phyloP scores from a whole-genome alignment of 2,797 vertebrate species.

The Sebastes minor region DNA sequence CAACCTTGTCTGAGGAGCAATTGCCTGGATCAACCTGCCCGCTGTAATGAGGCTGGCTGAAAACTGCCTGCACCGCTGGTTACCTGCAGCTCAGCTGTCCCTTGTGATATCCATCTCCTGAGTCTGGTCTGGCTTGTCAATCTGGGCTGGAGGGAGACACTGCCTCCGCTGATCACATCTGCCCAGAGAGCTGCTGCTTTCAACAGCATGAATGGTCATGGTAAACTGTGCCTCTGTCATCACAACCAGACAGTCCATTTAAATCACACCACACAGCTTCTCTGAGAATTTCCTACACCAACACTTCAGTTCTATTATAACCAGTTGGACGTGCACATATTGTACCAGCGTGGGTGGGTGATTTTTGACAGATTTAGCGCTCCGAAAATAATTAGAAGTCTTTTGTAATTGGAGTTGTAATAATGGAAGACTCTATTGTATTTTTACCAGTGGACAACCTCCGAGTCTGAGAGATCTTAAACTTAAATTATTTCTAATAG shows the following conservation, averaged over 20 bases:
- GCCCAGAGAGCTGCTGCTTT: slow-evolving; percentile 72
- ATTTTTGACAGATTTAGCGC: slow-evolving; percentile 29
- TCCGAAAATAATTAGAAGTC: not conserved
- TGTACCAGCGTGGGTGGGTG: not conserved
- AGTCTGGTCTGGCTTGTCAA: slow-evolving; percentile 76
- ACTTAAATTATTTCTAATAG: no score
- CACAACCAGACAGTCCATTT: slow-evolving; percentile 65
- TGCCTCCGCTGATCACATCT: slow-evolving; percentile 76
- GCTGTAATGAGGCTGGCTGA: slow-evolving; percentile 71
- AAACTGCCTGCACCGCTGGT: slow-evolving; percentile 74
- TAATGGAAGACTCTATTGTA: not conserved
- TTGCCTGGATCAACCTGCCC: slow-evolving; percentile 72
- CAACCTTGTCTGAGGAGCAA: slow-evolving; percentile 62
- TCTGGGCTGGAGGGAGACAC: slow-evolving; percentile 70
- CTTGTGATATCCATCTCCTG: slow-evolving; percentile 76
- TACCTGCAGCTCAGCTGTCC: slow-evolving; percentile 75
- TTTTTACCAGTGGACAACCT: not conserved
- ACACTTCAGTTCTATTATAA: slow-evolving; percentile 17
- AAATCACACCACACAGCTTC: slow-evolving; percentile 46
- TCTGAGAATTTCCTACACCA: slow-evolving; percentile 21
- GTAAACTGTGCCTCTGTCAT: slow-evolving; percentile 71
- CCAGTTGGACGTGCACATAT: not conserved
- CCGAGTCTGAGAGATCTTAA: no score
- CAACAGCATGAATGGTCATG: slow-evolving; percentile 70
- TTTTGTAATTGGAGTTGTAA: slow-evolving; percentile 14